Evolutionary conservation across 2,888 invertebrate species (phyloP), one percentile per base, ranked within the genome.

Genomic region (Schizotus pectinicornis): DNA sequence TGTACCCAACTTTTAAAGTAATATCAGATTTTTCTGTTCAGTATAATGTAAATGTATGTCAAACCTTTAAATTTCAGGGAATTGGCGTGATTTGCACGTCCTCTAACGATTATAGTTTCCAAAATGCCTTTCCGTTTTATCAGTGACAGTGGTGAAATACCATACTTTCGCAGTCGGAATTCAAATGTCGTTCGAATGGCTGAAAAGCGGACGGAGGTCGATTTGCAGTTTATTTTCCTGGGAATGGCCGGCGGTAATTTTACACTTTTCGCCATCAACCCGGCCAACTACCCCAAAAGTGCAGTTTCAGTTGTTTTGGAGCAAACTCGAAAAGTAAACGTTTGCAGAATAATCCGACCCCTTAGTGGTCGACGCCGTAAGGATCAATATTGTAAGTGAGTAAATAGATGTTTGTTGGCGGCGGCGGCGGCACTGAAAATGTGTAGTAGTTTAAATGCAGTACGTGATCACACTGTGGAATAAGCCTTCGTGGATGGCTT

Each of bases 401-500:
- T 48, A 50, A 61, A 63, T 58, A 57, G 52, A 60, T 60, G 63
- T 59, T 61, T 65, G 52, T 47, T 47, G 59, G 56, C 37, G 41
- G 36, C 38, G 57, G 37, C 37, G 43, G 56, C 46, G 48, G 51
- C 61, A 48, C 59, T 55, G 55, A 63, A 62, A 63, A 61, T 67
- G 62, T 67, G 62, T 59, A 39, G 41, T 61, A 56, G 58, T 65
- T 65, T 65, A 67, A 67, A 65, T 62, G 63, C 54, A 59, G 36
- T 65, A 67, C 67, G 67, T 67, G 67, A 62, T 62, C 53, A 46
- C 50, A 65, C 56, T 67, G 32, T 50, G 57, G 55, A 61, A 63
- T 63, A 38, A 56, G 45, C 56, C 36, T 34, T 54, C 42, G 33
- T 45, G 53, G 38, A 49, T 45, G 34, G 53, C 37, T 37, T 38